These are phyloP conservation scores for Parauchenoglanis punctatus DNA, from an alignment of 2,797 vertebrate genomes.

Conservation along the genomic window DNA sequence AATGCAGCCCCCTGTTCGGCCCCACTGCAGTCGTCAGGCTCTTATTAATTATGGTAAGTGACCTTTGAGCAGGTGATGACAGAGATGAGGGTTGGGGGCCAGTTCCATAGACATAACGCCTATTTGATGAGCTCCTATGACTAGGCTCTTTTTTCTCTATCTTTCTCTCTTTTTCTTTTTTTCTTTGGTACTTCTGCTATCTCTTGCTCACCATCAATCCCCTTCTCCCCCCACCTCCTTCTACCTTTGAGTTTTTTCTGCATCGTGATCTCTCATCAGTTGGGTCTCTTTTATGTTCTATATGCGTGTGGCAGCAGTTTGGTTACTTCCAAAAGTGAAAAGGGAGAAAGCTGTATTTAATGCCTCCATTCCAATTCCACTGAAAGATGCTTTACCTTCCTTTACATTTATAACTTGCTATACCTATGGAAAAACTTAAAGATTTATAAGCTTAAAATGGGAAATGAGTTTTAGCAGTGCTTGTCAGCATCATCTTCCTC, in stretches of 20 bases:
- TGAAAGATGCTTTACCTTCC: background rate
- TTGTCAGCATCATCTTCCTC: background rate
- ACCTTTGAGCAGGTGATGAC: constrained; percentile 78
- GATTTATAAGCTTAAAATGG: background rate
- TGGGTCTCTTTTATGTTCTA: background rate
- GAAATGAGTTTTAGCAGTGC: background rate
- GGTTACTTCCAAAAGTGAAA: background rate
- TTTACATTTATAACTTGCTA: background rate
- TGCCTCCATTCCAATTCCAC: no score
- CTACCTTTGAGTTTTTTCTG: background rate
- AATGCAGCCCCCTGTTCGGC: constrained; percentile 58
- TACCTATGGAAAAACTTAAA: background rate
- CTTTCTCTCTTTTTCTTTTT: constrained; percentile 26
- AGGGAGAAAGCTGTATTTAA: background rate
- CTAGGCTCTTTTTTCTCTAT: constrained; percentile 52
- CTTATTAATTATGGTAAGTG: constrained; percentile 77
- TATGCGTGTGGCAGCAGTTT: background rate
- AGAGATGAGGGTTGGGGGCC: constrained; percentile 51
- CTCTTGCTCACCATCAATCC: constrained; percentile 32
- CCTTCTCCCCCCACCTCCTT: constrained; percentile 34
- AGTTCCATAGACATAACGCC: constrained; percentile 32
- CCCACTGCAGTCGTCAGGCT: constrained; percentile 68
- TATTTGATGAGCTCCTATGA: constrained; percentile 52
- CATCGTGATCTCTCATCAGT: background rate
- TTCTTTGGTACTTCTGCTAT: constrained; percentile 33